Base-by-base conservation (phyloP, 1,140 invertebrate species). In the Proales similis region DNA sequence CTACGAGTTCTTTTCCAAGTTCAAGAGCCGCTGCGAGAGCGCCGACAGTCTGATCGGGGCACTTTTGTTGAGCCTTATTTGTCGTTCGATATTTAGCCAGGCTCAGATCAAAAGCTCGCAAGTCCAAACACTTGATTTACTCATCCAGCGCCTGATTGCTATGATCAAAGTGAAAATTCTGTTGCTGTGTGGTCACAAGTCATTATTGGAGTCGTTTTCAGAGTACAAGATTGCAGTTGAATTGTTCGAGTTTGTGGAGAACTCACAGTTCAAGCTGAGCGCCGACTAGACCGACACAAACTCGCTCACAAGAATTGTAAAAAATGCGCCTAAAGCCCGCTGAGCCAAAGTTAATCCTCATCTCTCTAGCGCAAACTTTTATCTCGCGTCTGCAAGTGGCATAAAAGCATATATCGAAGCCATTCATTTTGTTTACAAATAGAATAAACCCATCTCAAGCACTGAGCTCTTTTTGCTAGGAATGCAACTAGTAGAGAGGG, bases 201-300 rank as follows among this genome's bases (percentile, higher is more conserved):
- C 51, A 5, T 19, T 57, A 6, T 24, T 57, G 9, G 51, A 57
- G 19, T 42, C 51, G 27, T 57, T 57, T 42, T 39, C 51, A n/a
- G 51, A 57, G 19, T 57, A 57, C 9, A 57, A 57, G 29, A 57
- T 57, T 42, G 51, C 51, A 42, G 38, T 39, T 26, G 51, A 57
- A 24, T 42, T 57, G 19, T 42, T 57, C 19, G 51, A 57, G 19
- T 57, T 57, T 42, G 19, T 57, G 30, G 51, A 57, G 32, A 57
- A 57, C 14, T 27, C 51, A 29, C 26, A 24, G 30, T 57, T 57
- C 45, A 57, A 57, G 45, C 17, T 57, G n/a, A n/a, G n/a, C n/a
- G n/a, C n/a, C n/a, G n/a, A n/a, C n/a, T n/a, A n/a, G n/a, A n/a
- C n/a, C n/a, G n/a, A n/a, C n/a, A n/a, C n/a, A n/a, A n/a, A n/a